Conservation (phyloP, 92 coral and sea anemone species). For the Parazoanthus swiftii region DNA sequence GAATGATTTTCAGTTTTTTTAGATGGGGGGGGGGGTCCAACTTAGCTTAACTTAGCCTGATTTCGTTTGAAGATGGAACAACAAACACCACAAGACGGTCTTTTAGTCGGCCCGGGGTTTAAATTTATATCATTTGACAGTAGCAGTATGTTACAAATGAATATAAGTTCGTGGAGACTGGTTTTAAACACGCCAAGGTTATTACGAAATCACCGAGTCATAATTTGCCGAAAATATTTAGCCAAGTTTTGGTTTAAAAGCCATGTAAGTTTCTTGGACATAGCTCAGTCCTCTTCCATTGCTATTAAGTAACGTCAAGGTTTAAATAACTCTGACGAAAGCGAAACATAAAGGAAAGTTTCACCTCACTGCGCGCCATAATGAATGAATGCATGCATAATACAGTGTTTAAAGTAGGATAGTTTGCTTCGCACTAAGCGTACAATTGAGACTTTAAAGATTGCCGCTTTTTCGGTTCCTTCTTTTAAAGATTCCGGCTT, state of each 20-base stretch:
- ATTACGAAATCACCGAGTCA: neutral
- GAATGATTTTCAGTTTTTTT: too few relatives aligned
- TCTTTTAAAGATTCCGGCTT: too few relatives aligned
- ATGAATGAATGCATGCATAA: too few relatives aligned
- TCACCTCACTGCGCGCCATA: too few relatives aligned
- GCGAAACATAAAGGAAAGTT: too few relatives aligned
- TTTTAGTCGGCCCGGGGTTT: neutral
- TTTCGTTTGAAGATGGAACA: neutral
- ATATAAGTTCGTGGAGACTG: neutral
- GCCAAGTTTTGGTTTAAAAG: neutral
- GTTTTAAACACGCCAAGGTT: neutral
- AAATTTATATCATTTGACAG: slow-evolving; percentile 33
- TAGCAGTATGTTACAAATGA: slow-evolving; percentile 3
- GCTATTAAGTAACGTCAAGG: too few relatives aligned
- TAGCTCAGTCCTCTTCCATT: neutral
- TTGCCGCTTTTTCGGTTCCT: too few relatives aligned
- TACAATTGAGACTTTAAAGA: too few relatives aligned
- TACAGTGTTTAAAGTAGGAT: too few relatives aligned
- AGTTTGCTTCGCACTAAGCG: too few relatives aligned
- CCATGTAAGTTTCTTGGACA: neutral
- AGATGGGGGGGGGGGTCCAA: too few relatives aligned
- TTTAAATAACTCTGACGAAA: too few relatives aligned
- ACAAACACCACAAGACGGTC: neutral
- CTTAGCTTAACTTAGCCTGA: neutral
- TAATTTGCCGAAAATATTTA: neutral